These are phyloP conservation scores for Pantelozetes paolii DNA, from an alignment of 2,888 invertebrate genomes.

Conservation along the genomic window DNA sequence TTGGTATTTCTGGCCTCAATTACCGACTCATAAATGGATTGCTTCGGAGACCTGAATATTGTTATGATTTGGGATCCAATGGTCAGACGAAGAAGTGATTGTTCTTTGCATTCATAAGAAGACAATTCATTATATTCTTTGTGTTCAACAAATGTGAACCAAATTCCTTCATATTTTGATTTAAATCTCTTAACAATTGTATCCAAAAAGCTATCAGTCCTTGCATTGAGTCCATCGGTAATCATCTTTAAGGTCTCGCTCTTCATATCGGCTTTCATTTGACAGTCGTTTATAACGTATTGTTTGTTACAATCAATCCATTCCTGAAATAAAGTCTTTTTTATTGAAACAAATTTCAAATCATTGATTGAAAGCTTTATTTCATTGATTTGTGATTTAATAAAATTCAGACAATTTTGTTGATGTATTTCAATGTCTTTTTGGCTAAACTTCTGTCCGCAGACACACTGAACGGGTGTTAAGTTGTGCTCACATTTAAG, in stretches of 20 bases:
- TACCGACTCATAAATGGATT: background rate
- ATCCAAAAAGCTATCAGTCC: background rate
- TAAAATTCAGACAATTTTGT: background rate
- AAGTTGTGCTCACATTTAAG: background rate
- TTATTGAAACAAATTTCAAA: background rate
- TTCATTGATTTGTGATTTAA: background rate
- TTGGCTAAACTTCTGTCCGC: background rate
- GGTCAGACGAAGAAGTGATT: background rate
- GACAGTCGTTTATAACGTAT: background rate
- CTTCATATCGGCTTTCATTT: constrained; percentile 2
- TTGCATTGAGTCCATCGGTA: background rate
- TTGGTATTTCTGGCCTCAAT: background rate
- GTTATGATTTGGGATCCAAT: background rate
- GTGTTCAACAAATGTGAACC: background rate
- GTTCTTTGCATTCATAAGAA: background rate
- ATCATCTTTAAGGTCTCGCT: background rate
- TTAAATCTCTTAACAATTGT: background rate
- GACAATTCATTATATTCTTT: background rate
- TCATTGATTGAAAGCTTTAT: background rate
- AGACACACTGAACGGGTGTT: background rate
- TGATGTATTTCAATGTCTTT: background rate
- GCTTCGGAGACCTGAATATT: background rate
- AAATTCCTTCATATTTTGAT: background rate
- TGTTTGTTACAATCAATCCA: background rate
- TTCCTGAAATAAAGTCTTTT: constrained; percentile 5